A percentile compares a stretch with the other conserved stretches of the same genome.
These are phyloP conservation scores for Carapus acus DNA, from an alignment of 2,797 vertebrate genomes.

Conservation along the genomic window DNA sequence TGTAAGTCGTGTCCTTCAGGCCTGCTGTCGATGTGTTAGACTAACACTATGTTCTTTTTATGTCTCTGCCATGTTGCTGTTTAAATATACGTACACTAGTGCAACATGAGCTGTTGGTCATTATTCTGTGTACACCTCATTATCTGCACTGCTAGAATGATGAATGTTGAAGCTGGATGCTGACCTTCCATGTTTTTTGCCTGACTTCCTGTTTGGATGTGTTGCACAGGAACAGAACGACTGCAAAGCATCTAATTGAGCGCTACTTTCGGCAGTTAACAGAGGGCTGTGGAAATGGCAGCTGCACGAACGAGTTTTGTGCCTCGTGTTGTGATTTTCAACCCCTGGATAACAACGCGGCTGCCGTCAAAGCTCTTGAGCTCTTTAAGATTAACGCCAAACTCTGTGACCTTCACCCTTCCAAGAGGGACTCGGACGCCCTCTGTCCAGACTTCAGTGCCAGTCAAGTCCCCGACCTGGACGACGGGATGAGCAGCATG, in stretches of 20 bases:
- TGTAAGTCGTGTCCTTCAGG: slow-evolving; percentile 79
- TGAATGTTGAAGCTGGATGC: slow-evolving; percentile 14
- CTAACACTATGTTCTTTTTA: neutral
- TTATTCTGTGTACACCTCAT: neutral
- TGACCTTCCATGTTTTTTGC: slow-evolving; percentile 10
- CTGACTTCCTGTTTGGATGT: slow-evolving; percentile 78
- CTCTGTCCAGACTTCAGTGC: slow-evolving; percentile 80
- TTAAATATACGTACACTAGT: too few species aligned
- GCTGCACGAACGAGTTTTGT: slow-evolving; percentile 98
- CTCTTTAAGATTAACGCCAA: slow-evolving; percentile 98
- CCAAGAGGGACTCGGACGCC: slow-evolving; percentile 86
- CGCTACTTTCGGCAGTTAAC: slow-evolving; percentile 99
- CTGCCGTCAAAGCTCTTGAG: slow-evolving; percentile 95
- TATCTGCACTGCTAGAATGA: slow-evolving; percentile 12
- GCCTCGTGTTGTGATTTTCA: slow-evolving; percentile 90
- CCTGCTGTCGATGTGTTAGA: neutral
- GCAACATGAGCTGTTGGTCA: neutral
- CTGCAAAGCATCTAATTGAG: slow-evolving; percentile 99
- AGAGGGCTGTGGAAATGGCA: slow-evolving; percentile 98
- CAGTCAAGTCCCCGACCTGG: slow-evolving; percentile 75
- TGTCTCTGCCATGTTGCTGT: neutral
- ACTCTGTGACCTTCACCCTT: slow-evolving; percentile 94
- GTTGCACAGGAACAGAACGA: slow-evolving; percentile 93
- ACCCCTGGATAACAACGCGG: slow-evolving; percentile 95
- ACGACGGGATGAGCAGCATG: slow-evolving; percentile 80